A percentile compares a stretch with the other conserved stretches of the same genome.
phyloP scores from a whole-genome alignment of 2,888 invertebrate species.

The Mesochorus sp. region DNA sequence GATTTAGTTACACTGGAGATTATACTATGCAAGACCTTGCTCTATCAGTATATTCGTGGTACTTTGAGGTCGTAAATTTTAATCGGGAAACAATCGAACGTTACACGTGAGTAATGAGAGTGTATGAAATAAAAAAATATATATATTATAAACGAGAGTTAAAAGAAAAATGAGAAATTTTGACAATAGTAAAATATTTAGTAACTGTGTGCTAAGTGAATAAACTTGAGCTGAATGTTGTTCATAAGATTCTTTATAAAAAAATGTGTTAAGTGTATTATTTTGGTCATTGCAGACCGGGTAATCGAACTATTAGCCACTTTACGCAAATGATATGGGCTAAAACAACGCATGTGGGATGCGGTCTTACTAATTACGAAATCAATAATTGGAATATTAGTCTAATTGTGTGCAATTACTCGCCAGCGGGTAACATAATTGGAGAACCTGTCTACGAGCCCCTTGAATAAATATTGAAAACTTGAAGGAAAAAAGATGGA shows the following conservation, averaged over 20 bases:
- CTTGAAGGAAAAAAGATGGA: no score
- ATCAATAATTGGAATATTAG: constrained; percentile 69
- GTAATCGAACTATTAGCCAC: constrained; percentile 71
- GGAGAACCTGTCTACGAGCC: constrained; percentile 74
- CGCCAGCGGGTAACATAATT: constrained; percentile 78
- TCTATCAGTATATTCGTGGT: constrained; percentile 76
- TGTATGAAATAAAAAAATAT: background rate
- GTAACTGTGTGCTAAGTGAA: no score
- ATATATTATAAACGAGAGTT: no score
- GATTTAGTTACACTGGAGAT: background rate
- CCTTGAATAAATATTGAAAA: background rate
- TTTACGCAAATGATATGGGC: constrained; percentile 83
- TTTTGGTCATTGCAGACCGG: background rate
- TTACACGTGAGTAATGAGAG: constrained; percentile 20
- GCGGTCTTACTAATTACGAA: constrained; percentile 81
- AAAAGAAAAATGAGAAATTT: no score
- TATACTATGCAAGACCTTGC: background rate
- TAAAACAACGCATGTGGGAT: constrained; percentile 81
- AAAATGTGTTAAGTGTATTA: no score
- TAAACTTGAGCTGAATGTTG: no score
- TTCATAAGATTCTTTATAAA: background rate
- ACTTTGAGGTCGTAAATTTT: constrained; percentile 77
- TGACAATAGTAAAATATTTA: no score
- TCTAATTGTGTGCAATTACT: constrained; percentile 68
- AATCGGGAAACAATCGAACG: constrained; percentile 56